Evolutionary conservation across 2,797 vertebrate species (phyloP).

Genomic region (Enteromius treurensis): DNA sequence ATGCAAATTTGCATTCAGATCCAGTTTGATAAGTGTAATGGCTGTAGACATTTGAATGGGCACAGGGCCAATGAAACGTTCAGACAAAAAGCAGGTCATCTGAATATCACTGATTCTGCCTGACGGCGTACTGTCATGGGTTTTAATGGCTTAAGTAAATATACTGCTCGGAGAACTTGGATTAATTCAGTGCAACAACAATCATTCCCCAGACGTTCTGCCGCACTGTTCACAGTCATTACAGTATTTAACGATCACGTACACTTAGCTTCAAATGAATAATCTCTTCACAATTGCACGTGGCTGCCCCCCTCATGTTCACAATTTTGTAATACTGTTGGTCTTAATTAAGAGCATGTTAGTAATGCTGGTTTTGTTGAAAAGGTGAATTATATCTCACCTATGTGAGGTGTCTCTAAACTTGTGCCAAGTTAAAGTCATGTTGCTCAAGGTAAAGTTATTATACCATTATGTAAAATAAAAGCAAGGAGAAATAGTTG

Average conservation of each 20-base stretch:
- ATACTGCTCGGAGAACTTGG: slow-evolving; percentile 57
- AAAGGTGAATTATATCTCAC: slow-evolving; percentile 30
- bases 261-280: slow-evolving; percentile 59
- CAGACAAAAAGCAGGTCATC: slow-evolving; percentile 64
- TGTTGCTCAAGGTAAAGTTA: slow-evolving; percentile 19
- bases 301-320: slow-evolving; percentile 32
- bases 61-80: slow-evolving; percentile 42
- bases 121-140: slow-evolving; percentile 58
- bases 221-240: slow-evolving; percentile 53
- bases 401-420: slow-evolving; percentile 6
- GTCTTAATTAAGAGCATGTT: slow-evolving; percentile 46
- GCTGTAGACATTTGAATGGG: slow-evolving; percentile 64
- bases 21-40: slow-evolving; percentile 56
- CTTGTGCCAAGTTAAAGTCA: slow-evolving; percentile 19
- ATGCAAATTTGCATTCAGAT: slow-evolving; percentile 45
- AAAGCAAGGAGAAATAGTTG: neutral
- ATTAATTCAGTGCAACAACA: slow-evolving; percentile 65
- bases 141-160: slow-evolving; percentile 68
- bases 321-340: slow-evolving; percentile 24
- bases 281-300: slow-evolving; percentile 56
- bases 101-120: slow-evolving; percentile 66
- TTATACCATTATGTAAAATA: slow-evolving; percentile 6
- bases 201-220: slow-evolving; percentile 62
- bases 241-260: slow-evolving; percentile 62
- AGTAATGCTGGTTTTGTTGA: slow-evolving; percentile 47